A percentile compares a stretch with the other conserved stretches of the same genome.
These are phyloP conservation scores for Gopherus evgoodei DNA, from an alignment of 2,113 vertebrate genomes.

Conservation along the genomic window DNA sequence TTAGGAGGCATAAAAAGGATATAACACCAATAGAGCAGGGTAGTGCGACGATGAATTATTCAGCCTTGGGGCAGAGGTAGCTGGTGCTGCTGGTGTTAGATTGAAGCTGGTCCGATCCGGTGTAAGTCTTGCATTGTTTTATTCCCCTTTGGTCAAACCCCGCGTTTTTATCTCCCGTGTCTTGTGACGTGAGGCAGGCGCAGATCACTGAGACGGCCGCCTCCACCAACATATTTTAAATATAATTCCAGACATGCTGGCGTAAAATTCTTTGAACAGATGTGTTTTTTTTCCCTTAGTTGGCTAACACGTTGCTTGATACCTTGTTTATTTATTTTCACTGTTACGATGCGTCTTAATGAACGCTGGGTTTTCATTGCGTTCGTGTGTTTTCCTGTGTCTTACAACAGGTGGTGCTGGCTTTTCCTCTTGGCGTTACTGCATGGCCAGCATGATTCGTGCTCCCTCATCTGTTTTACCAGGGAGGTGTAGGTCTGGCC, in stretches of 20 bases:
- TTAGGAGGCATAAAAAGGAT: not conserved
- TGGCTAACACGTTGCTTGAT: not conserved
- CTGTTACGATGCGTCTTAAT: not conserved
- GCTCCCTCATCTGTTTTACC: not conserved
- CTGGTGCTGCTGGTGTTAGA: not conserved
- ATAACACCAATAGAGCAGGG: not conserved
- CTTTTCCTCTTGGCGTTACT: not conserved
- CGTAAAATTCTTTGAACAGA: not conserved
- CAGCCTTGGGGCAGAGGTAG: not conserved
- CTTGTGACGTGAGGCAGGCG: too few species aligned
- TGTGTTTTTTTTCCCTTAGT: not conserved
- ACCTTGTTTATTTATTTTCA: not conserved
- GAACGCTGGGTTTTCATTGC: not conserved
- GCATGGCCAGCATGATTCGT: fast-evolving
- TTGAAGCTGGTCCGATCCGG: not conserved
- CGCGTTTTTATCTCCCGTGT: not conserved
- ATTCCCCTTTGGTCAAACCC: not conserved
- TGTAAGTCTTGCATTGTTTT: not conserved
- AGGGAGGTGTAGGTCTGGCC: not conserved
- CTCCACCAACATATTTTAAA: not conserved
- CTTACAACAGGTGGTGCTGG: not conserved
- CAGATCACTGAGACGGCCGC: too few species aligned
- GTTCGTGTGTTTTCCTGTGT: not conserved
- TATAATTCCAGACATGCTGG: not conserved
- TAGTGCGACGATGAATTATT: not conserved